Percentiles rank a stretch among this genome's conserved stretches.
Conservation (phyloP, 37 sponge, comb jelly and placozoan genomes). For the Spongia lamella region DNA sequence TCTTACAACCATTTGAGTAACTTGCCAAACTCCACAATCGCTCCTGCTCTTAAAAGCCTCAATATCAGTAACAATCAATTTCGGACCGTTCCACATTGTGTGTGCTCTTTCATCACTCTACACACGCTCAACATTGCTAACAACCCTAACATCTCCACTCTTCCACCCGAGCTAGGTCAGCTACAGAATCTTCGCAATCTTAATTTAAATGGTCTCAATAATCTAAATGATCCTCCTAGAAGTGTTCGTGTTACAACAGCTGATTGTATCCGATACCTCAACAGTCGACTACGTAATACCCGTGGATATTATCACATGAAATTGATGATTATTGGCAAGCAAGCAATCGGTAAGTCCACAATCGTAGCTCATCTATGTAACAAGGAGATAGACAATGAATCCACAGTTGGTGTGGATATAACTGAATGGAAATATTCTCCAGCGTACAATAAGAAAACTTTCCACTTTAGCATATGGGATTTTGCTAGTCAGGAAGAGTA, state of each 20-base stretch:
- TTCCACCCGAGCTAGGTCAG: slow-evolving; percentile 85
- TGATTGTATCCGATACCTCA: slow-evolving; percentile 80
- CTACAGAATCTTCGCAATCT: slow-evolving; percentile 55
- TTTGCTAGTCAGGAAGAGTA: slow-evolving; percentile 95
- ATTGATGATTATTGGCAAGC: slow-evolving; percentile 88
- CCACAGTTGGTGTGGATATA: slow-evolving; percentile 94
- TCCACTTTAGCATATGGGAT: slow-evolving; percentile 93
- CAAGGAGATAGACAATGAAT: slow-evolving; percentile 67
- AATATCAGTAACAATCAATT: slow-evolving; percentile 75
- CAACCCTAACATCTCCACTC: slow-evolving; percentile 67
- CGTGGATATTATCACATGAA: slow-evolving; percentile 88
- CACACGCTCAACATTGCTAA: slow-evolving; percentile 59
- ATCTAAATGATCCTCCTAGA: slow-evolving; percentile 74
- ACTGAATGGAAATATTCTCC: slow-evolving; percentile 79
- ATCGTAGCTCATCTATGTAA: slow-evolving; percentile 83
- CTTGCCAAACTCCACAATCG: slow-evolving; percentile 64
- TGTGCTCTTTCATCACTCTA: slow-evolving; percentile 77
- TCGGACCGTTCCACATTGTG: slow-evolving; percentile 64
- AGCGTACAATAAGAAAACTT: slow-evolving; percentile 28
- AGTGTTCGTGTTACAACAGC: slow-evolving; percentile 49
- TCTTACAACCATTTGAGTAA: slow-evolving; percentile 70
- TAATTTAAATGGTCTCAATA: slow-evolving; percentile 49
- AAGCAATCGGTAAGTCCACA: slow-evolving; percentile 85
- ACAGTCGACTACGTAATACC: slow-evolving; percentile 75
- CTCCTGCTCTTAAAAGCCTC: slow-evolving; percentile 68